A percentile compares a stretch with the other conserved stretches of the same genome.
Evolutionary conservation across 2,888 invertebrate genomes (phyloP).

Genomic region (Tethea ocularis): DNA sequence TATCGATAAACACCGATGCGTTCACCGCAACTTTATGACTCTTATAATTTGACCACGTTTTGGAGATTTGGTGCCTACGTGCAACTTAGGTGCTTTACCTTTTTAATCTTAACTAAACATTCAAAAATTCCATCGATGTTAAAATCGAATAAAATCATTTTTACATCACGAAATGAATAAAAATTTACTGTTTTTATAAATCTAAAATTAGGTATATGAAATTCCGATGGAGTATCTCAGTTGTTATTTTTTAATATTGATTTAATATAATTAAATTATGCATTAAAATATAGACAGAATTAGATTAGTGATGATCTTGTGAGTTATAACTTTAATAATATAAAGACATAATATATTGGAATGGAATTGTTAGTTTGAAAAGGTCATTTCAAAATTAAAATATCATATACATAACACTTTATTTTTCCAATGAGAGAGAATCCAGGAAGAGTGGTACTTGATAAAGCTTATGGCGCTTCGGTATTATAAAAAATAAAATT

Average conservation of each 20-base stretch:
- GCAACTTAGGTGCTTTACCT: background rate
- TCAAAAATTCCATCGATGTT: background rate
- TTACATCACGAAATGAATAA: background rate
- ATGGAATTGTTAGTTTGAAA: background rate
- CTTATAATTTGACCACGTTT: conserved; percentile 3
- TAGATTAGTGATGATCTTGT: background rate
- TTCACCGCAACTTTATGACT: background rate
- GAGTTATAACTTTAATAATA: background rate
- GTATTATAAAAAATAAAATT: no score
- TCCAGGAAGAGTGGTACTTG: no score
- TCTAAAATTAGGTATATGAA: background rate
- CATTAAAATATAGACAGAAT: background rate
- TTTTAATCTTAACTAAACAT: background rate
- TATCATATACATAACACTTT: background rate
- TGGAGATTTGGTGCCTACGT: background rate
- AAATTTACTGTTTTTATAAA: background rate
- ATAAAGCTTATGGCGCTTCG: no score
- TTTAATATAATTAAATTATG: background rate
- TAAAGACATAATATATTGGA: background rate
- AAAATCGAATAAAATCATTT: background rate
- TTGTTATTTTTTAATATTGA: background rate
- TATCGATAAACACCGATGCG: conserved; percentile 3
- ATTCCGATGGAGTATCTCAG: background rate
- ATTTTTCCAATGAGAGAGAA: background rate
- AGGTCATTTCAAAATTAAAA: conserved; percentile 1